Evolutionary conservation across 2,113 vertebrate genomes (phyloP).

Genomic region (Pteruthius melanotis): DNA sequence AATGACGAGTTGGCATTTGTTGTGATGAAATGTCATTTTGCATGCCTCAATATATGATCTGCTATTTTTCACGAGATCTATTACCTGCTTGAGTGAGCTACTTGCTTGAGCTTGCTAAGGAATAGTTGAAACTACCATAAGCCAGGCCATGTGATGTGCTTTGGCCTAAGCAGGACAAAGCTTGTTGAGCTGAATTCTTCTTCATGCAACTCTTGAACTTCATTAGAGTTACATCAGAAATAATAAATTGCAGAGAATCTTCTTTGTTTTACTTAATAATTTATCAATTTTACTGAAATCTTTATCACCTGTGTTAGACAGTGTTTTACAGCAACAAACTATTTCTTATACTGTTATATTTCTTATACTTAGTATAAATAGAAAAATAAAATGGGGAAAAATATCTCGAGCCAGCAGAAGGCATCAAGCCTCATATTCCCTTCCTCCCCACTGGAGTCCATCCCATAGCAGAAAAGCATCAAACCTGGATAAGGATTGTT

Average conservation of each 20-base stretch:
- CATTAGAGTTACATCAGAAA: background rate
- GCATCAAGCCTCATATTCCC: background rate
- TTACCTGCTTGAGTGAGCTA: constrained; percentile 10
- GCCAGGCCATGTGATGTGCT: background rate
- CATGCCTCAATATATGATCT: background rate
- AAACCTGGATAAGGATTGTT: background rate
- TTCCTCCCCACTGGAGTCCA: background rate
- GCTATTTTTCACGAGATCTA: constrained; percentile 28
- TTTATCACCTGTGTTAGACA: background rate
- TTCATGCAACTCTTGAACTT: background rate
- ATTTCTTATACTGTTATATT: background rate
- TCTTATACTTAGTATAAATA: background rate
- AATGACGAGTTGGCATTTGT: constrained; percentile 22
- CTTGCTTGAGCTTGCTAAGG: constrained; percentile 38
- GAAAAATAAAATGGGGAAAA: background rate
- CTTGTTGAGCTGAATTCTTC: background rate
- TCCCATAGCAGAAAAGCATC: background rate
- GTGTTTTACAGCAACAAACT: background rate
- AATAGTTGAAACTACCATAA: constrained; percentile 22
- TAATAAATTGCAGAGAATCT: background rate
- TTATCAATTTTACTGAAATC: background rate
- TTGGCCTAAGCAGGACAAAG: background rate
- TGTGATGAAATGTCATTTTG: background rate
- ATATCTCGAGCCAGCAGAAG: accelerated
- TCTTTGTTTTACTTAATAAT: background rate